A percentile compares a stretch with the other conserved stretches of the same genome.
phyloP scores from a whole-genome alignment of 2,888 invertebrate species.

The Caenorhabditis virilis region DNA sequence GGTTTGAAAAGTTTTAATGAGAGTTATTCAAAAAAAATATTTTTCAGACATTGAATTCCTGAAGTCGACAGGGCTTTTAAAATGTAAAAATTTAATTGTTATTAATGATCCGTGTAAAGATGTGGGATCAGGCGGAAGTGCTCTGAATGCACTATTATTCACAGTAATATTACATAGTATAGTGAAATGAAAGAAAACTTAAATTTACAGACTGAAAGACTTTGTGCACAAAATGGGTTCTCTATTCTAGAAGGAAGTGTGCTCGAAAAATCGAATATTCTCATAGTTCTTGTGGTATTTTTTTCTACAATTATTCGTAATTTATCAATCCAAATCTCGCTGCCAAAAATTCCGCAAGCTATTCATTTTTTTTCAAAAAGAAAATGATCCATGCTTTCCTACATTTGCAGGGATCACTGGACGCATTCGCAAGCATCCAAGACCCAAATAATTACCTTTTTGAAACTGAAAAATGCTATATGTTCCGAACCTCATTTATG shows the following conservation, averaged over 20 bases:
- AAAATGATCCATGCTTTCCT: background rate
- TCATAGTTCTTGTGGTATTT: constrained; percentile 71
- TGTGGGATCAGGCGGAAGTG: constrained; percentile 71
- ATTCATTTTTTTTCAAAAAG: background rate
- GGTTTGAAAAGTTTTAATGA: constrained; percentile 3
- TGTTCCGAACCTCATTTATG: background rate
- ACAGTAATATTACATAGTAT: constrained; percentile 47
- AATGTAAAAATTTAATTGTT: constrained; percentile 28
- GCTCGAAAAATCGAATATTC: constrained; percentile 68
- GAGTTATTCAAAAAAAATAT: constrained; percentile 3
- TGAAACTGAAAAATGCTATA: background rate
- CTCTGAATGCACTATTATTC: constrained; percentile 72
- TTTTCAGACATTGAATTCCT: constrained; percentile 9
- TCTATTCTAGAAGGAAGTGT: constrained; percentile 70
- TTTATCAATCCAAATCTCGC: background rate
- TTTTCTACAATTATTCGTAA: constrained; percentile 14
- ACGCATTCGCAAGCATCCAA: background rate
- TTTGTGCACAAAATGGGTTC: constrained; percentile 70
- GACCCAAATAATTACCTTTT: background rate
- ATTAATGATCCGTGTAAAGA: constrained; percentile 48
- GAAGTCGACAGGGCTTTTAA: background rate
- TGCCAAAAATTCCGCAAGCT: background rate
- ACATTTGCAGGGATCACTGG: background rate
- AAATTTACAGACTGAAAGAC: constrained; percentile 69
- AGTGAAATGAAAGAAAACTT: background rate